Base-by-base conservation (phyloP, 92 coral and sea anemone genomes). In the Zoanthus gigantus region DNA sequence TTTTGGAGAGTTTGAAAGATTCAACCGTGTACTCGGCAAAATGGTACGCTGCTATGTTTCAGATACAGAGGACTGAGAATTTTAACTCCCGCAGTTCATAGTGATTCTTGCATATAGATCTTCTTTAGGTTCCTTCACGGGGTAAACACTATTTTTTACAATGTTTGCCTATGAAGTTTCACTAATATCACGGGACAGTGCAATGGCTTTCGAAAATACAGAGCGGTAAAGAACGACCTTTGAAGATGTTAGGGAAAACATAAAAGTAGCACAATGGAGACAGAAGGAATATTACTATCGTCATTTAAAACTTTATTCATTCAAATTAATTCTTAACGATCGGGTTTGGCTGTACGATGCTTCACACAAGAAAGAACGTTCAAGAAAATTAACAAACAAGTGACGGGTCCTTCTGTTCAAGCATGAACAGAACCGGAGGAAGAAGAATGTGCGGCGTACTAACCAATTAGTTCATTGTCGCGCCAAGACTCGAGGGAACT, bases 1-100 rank as follows among this genome's bases (percentile, higher is more conserved):
- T 37, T 60, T 14, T 37, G 56, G 85, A 61, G 72, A 30, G 42
- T 46, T 80, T 7, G 53, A 80, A 80, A 11, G 85, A 44, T 78
- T 78, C 52, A 78, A 78, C 83, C 68, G 83, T 3, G 83, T 78
- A 54, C 69, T 78, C 23, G 44, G 83, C 6, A 78, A 67, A 23
- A 78, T 78, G 83, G 0, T 53, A 16, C 67, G 83, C 9, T 78
- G 83, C 68, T 78, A 78, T 54, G 83, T 53, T 2, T 78, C 83
- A 9, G 83, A 78, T n/a, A 78, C 83, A n/a, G 71, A 53, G 69
- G 69, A 78, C 50, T 78, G 89, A 48, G 69, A 78, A 0, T 16
- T 11, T 53, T 78, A 78, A 4, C 83, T 78, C 14, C 69, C 83
- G 17, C 53, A 78, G 83, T 78, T 78, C 23, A 23, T 23, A 23